Percentiles rank a stretch among this genome's conserved stretches.
phyloP scores from a whole-genome alignment of 2,888 invertebrate genomes.

The Patella ulyssiponensis region DNA sequence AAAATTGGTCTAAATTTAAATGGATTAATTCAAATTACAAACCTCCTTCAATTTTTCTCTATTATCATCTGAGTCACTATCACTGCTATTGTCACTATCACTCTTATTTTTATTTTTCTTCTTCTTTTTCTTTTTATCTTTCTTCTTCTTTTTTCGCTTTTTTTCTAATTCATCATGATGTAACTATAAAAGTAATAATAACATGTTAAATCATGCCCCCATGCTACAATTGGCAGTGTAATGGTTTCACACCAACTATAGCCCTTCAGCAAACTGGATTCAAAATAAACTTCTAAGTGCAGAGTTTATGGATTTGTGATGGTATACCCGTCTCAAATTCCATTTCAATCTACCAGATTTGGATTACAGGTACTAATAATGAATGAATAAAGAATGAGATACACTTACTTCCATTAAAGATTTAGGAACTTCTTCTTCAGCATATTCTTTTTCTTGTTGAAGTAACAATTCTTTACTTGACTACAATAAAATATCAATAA shows the following conservation, averaged over 20 bases:
- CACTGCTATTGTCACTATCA: slow-evolving; percentile 44
- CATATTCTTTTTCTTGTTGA: slow-evolving; percentile 14
- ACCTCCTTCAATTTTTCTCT: slow-evolving; percentile 64
- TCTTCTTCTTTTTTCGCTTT: slow-evolving; percentile 59
- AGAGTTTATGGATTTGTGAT: no score
- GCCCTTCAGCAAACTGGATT: no score
- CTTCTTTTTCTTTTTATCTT: slow-evolving; percentile 59
- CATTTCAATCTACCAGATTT: no score
- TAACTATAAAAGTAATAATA: slow-evolving; percentile 44
- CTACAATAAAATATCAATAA: background rate
- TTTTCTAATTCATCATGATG: slow-evolving; percentile 59
- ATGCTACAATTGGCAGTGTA: no score
- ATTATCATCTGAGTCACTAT: slow-evolving; percentile 47
- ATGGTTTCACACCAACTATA: no score
- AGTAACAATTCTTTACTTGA: slow-evolving; percentile 11
- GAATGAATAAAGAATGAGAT: no score
- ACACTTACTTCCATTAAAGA: slow-evolving; percentile 51
- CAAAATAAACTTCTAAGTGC: no score
- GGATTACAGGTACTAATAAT: no score
- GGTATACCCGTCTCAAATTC: no score
- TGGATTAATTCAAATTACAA: slow-evolving; percentile 5
- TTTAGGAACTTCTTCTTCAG: slow-evolving; percentile 44
- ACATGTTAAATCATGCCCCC: no score
- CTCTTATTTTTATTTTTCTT: slow-evolving; percentile 51
- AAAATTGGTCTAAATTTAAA: no score